Conservation (phyloP, 2,113 vertebrate species). For the Terrapene triunguis region DNA sequence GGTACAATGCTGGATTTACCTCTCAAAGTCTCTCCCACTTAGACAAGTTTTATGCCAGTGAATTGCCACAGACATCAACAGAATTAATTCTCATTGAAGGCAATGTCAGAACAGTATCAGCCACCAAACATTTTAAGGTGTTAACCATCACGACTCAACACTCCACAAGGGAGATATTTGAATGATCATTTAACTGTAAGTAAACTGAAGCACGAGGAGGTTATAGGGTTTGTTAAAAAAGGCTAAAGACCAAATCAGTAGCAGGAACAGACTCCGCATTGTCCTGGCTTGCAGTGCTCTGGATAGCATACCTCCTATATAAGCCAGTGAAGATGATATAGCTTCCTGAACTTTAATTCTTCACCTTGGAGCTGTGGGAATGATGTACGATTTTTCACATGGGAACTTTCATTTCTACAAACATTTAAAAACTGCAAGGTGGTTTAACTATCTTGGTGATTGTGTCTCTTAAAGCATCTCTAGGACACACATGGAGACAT, state of each 20-base stretch:
- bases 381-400: not conserved
- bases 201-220: not conserved
- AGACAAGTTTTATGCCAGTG: not conserved
- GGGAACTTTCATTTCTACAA: not conserved
- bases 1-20: not conserved
- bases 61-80: not conserved
- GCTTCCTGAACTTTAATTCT: not conserved
- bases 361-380: not conserved
- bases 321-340: not conserved
- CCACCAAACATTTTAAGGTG: not conserved
- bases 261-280: not conserved
- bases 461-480: not conserved
- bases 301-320: not conserved
- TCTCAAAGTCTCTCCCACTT: not conserved
- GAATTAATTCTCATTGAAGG: not conserved
- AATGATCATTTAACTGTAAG: not conserved
- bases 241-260: not conserved
- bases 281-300: not conserved
- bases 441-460: not conserved
- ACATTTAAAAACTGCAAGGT: not conserved
- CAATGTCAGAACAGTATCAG: not conserved
- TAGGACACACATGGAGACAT: not conserved
- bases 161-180: not conserved
- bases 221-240: not conserved
- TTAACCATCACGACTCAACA: not conserved